Evolutionary conservation across 2,888 invertebrate species (phyloP), one percentile per base, ranked within the genome.

Genomic region (Temnothorax unifasciatus): DNA sequence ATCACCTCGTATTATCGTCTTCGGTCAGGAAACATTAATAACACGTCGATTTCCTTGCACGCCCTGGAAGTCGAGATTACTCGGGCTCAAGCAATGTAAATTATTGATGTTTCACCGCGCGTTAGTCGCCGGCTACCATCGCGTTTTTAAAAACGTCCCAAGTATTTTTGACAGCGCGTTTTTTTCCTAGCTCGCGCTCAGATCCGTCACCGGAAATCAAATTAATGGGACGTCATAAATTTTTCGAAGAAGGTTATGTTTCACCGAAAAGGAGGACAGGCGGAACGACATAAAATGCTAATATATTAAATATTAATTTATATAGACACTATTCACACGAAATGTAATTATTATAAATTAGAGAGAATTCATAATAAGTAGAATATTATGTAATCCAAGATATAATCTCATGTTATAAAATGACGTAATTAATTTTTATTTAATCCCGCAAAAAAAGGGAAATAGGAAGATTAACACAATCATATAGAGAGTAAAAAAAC

Each of bases 21-120:
- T 52, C 52, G 64, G 44, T 77, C 66, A 57, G 54, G 66, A 54
- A 77, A 66, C 66, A 75, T 63, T 75, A 77, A 77, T 77, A 77
- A 77, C 64, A 76, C 8, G 54, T 77, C 77, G 66, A 77, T 77
- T 77, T 54, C 29, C 66, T 66, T 61, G 34, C 64, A 64, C 66
- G 54, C 50, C 44, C 6, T 63, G 47, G 21, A 63, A 52, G 59
- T n/a, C 47, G 34, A 75, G 61, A 75, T 64, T 64, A 34, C 50
- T 64, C 4, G 6, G 2, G 1, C 11, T 38, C 38, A 41, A 41
- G 15, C 18, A 57, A 68, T 15, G 21, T 77, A 57, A 77, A 77
- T 64, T 64, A 54, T 77, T 15, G 5, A 11, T 9, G 64, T 34
- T 77, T 57, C 29, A 29, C 44, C 34, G 44, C 34, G 38, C 38